Evolutionary conservation across 2,113 vertebrate species (phyloP).

Genomic region (Lophotis ruficrista): DNA sequence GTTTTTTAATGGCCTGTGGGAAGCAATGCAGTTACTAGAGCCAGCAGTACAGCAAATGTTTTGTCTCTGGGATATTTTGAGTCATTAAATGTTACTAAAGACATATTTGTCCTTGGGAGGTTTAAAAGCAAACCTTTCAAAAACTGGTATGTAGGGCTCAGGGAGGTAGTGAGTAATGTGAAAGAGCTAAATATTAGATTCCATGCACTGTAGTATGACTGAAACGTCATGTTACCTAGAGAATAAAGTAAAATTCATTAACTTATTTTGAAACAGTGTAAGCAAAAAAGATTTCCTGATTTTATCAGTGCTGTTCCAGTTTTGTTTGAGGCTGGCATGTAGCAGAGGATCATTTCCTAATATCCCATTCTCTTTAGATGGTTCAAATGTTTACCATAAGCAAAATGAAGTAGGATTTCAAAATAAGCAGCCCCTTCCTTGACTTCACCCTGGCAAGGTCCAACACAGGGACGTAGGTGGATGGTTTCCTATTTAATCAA

Average conservation of each 20-base stretch:
- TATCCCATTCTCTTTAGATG: neutral
- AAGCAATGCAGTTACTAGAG: neutral
- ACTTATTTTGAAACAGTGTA: neutral
- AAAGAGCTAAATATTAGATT: neutral
- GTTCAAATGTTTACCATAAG: neutral
- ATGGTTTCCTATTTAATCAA: conserved; percentile 3
- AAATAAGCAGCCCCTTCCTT: neutral
- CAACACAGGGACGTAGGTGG: neutral
- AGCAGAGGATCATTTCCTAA: neutral
- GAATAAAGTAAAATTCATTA: neutral
- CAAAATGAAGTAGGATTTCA: conserved; percentile 2
- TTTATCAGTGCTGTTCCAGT: neutral
- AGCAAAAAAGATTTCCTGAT: neutral
- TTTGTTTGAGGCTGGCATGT: neutral
- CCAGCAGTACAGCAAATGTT: neutral
- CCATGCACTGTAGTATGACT: neutral
- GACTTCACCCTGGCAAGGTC: neutral
- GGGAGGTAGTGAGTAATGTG: neutral
- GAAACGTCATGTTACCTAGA: neutral
- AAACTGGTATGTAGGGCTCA: neutral
- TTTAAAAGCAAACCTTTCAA: conserved; percentile 2
- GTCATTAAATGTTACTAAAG: neutral
- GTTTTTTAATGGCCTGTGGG: neutral
- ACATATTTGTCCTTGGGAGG: neutral
- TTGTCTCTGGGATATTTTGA: neutral